phyloP scores from a whole-genome alignment of 2,797 vertebrate species.

The Margarornis squamiger region DNA sequence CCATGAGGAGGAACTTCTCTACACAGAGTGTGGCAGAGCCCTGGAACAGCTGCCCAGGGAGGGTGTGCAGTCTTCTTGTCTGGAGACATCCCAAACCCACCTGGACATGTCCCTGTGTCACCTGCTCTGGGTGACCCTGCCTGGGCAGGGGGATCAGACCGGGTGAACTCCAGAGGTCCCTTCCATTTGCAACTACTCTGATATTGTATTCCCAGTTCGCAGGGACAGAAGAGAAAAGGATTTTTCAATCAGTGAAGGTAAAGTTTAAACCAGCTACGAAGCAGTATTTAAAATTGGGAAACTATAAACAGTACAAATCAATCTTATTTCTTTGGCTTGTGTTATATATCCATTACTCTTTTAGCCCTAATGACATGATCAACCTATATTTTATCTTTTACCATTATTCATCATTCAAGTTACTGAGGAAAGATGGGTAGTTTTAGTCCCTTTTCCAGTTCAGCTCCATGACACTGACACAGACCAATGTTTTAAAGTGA shows the following conservation, averaged over 20 bases:
- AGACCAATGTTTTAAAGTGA: background rate
- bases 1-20: background rate
- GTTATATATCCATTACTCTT: background rate
- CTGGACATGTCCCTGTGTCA: background rate
- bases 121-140: background rate
- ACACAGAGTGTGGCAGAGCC: background rate
- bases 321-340: background rate
- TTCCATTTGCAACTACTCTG: accelerated
- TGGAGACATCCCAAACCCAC: background rate
- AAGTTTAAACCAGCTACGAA: background rate
- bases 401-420: background rate
- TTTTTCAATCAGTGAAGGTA: background rate
- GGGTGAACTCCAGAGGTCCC: background rate
- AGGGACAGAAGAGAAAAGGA: background rate
- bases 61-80: accelerated
- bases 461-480: background rate
- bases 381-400: background rate
- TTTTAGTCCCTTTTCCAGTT: background rate
- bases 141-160: background rate
- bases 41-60: background rate
- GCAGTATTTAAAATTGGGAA: background rate
- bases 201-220: background rate
- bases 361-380: background rate
- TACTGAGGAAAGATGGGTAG: background rate
- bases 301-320: background rate